Percentiles rank a stretch among this genome's conserved stretches.
Conservation (phyloP, 1,140 invertebrate genomes). For the Zophobas morio region DNA sequence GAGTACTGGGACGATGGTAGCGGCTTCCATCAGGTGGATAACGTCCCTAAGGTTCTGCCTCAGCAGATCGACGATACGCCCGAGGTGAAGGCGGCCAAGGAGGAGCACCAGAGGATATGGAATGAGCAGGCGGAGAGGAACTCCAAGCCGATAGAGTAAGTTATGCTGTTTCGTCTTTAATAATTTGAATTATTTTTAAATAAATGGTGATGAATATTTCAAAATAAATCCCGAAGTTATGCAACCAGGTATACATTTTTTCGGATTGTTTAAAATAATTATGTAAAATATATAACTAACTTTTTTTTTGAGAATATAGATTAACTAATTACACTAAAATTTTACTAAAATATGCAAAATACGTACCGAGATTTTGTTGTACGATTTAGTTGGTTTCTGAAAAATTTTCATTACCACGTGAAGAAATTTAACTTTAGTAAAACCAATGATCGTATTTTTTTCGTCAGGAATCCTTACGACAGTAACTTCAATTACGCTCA, state of each 20-base stretch:
- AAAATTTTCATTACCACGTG: no score
- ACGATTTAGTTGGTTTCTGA: no score
- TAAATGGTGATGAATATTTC: no score
- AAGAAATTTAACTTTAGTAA: no score
- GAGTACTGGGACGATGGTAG: constrained; percentile 76
- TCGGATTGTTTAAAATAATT: no score
- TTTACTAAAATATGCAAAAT: no score
- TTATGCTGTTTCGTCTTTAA: constrained; percentile 1
- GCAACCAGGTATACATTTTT: no score
- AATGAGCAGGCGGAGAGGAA: constrained; percentile 73
- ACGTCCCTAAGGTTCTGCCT: constrained; percentile 73
- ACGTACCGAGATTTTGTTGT: no score
- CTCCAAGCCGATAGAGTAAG: constrained; percentile 61
- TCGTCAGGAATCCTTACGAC: constrained; percentile 57
- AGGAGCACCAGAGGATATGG: constrained; percentile 76
- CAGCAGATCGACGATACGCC: constrained; percentile 73
- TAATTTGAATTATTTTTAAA: neutral
- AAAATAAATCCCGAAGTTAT: no score
- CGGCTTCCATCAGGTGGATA: constrained; percentile 79
- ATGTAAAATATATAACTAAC: no score
- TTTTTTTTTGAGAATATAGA: no score
- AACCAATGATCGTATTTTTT: neutral
- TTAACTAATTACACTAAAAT: no score
- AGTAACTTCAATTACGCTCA: constrained; percentile 56
- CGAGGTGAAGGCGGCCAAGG: constrained; percentile 73